Evolutionary conservation across 2,888 invertebrate genomes (phyloP), one percentile per base, ranked within the genome.

Genomic region (Yponomeuta cagnagella): DNA sequence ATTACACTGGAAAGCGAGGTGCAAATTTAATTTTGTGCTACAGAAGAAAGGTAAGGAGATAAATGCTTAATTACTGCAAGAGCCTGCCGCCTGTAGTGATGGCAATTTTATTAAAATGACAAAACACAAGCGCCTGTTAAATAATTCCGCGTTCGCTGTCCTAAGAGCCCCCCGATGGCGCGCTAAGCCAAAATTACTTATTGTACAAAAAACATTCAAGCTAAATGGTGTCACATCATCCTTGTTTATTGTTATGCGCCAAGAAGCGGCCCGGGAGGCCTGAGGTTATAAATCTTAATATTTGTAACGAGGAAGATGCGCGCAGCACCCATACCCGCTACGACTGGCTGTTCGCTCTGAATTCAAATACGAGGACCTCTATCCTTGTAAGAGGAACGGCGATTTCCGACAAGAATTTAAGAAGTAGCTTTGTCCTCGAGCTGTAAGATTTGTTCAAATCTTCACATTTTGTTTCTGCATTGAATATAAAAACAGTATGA

Each of bases 41-140:
- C 77, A 75, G 79, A 80, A 82, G 80, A 82, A 82, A 79, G 15
- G 33, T 30, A 67, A 37, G 67, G 33, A 4, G 66, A 77, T 80
- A 82, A 82, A 82, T 63, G 79, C 82, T 81, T 89, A 90, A 88
- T 90, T 88, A 84, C 79, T 77, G n/a, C 5, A 58, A 48, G 78
- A 77, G 79, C 77, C 84, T 84, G 87, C 80, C 86, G 87, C 86
- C 84, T 88, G 86, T 86, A 84, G 85, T 85, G 87, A 88, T 87
- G 86, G 78, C 79, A 84, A 83, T 86, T 86, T 89, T 86, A 89
- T 89, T 85, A 87, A 83, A 82, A 84, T 82, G 88, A 88, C 86
- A 89, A 88, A 88, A 86, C 82, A 80, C 87, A 85, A 85, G 79
- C 79, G 79, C 78, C 88, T 83, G 83, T 89, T 86, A 86, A 87